Conservation (phyloP, 2,888 invertebrate genomes). For the Orthosia gothica region DNA sequence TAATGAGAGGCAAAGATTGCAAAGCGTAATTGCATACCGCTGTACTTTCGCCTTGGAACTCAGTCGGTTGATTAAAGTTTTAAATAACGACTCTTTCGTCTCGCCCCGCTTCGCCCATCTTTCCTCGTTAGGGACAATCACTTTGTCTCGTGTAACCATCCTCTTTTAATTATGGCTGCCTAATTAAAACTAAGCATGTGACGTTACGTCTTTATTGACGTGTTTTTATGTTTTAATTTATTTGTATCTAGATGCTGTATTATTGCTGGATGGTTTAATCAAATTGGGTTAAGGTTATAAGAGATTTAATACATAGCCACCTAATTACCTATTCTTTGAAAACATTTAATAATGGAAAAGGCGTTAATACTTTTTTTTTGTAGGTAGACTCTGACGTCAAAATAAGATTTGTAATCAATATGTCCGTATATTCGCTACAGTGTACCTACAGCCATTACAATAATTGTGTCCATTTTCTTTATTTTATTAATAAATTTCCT, state of each 20-base stretch:
- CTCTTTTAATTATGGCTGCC: conserved; percentile 53
- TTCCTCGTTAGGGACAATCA: conserved; percentile 58
- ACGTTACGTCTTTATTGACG: conserved; percentile 20
- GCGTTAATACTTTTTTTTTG: background rate
- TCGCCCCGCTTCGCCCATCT: conserved; percentile 33
- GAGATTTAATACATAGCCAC: no score
- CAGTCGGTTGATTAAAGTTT: conserved; percentile 62
- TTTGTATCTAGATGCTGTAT: conserved; percentile 15
- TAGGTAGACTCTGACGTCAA: background rate
- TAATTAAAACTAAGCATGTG: conserved; percentile 58
- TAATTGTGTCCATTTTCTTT: background rate
- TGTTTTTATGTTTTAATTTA: conserved; percentile 22
- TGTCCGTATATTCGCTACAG: background rate
- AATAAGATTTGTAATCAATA: background rate
- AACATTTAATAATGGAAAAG: background rate
- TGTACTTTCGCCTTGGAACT: conserved; percentile 32
- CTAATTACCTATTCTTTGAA: background rate
- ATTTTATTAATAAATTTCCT: conserved; percentile 6
- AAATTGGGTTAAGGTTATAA: background rate
- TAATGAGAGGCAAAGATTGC: conserved; percentile 58
- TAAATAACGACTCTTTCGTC: conserved; percentile 59
- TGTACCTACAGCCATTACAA: background rate
- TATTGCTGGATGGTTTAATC: background rate
- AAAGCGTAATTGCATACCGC: conserved; percentile 51
- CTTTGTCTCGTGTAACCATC: conserved; percentile 60